phyloP scores from a whole-genome alignment of 2,888 invertebrate species.

The Iphiclides podalirius region DNA sequence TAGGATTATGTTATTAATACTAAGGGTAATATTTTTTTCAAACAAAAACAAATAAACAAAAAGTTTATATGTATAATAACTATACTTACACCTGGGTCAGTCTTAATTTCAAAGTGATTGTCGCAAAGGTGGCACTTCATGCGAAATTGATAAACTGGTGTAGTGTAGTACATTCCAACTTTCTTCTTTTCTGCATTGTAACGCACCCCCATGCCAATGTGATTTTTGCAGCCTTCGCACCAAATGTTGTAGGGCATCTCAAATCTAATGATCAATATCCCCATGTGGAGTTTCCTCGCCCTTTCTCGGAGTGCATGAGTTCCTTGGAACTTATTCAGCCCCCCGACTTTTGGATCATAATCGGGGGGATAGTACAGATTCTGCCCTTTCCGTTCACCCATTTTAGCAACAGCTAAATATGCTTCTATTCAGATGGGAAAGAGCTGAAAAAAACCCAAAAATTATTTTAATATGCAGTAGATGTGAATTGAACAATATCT shows the following conservation, averaged over 20 bases:
- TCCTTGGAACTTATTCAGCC: conserved; percentile 95
- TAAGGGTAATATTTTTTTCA: no score
- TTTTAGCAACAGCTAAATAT: conserved; percentile 53
- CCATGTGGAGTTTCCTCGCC: conserved; percentile 96
- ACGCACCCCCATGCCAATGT: conserved; percentile 99
- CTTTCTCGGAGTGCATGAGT: conserved; percentile 98
- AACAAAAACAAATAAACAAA: no score
- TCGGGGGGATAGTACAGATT: conserved; percentile 99
- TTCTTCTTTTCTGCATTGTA: conserved; percentile 97
- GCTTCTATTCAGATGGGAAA: no score
- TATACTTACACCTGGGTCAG: conserved; percentile 93
- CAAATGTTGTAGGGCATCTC: conserved; percentile 99
- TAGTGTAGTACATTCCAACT: conserved; percentile 98
- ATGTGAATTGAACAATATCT: no score
- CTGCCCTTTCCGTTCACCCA: conserved; percentile 99
- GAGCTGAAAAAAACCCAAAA: no score
- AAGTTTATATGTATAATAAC: no score
- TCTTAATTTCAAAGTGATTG: conserved; percentile 98
- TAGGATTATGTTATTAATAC: no score
- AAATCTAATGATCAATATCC: conserved; percentile 97
- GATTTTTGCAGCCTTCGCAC: conserved; percentile 99
- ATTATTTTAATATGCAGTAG: no score
- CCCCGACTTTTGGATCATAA: conserved; percentile 97
- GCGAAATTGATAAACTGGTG: conserved; percentile 97
- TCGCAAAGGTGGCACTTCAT: conserved; percentile 99